Base-by-base conservation (phyloP, 2,113 vertebrate species). In the Pyrgilauda ruficollis region DNA sequence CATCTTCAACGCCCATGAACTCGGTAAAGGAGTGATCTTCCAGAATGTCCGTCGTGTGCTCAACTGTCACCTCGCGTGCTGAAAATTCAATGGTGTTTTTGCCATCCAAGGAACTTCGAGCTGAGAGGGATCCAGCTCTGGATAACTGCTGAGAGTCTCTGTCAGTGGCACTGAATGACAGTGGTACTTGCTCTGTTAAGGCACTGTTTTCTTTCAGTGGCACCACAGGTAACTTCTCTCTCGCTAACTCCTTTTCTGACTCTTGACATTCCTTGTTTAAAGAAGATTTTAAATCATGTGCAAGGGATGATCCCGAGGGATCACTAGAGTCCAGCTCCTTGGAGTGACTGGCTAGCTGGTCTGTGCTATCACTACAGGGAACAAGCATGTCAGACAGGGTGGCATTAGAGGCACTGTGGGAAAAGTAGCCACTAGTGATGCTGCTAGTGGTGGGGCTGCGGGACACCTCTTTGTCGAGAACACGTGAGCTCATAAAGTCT, bases 371-470 rank as follows among this genome's bases (percentile, higher is more conserved):
- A 55, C 99, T 99, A 88, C 97, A 97, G 55, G 98, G 98, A 96
- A 99, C 98, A 59, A 97, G 97, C 97, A 99, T 97, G 96, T 99
- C 99, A 10, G 99, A 99, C 62, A 99, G 98, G 4, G 99, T 99
- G 68, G 98, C 98, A 0, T 98, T 98, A 88, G 99, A 99, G 98
- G 99, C 99, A 98, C 99, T 99, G 97, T 99, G 99, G 81, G 99
- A 99, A 91, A 99, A 99, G 97, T 99, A 99, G 91, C 99, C 99
- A 67, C 99, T 99, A 52, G 99, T 99, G 92, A 99, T 98, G 82
- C 99, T 99, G 98, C 99, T 99, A 94, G 98, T 98, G 28, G 99
- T 99, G 69, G 99, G 99, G 96, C 99, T 99, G 43, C 99, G 99
- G 49, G 99, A 98, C 70, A 98, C 98, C 73, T 98, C 99, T 69